Evolutionary conservation across 1,140 invertebrate species (phyloP).

Genomic region (Magallana angulata): DNA sequence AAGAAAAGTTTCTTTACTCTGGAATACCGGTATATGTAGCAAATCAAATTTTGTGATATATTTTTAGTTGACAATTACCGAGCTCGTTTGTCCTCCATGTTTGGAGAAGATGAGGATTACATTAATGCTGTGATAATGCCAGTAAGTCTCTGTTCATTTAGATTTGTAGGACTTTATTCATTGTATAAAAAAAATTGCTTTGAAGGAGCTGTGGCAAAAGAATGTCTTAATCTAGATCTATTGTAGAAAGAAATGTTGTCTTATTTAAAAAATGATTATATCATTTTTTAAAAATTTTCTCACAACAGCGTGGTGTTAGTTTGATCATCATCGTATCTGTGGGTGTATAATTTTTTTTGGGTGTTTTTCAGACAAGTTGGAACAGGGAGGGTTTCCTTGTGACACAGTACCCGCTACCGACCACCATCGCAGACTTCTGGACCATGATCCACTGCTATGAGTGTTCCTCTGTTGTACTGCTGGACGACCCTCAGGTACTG

Average conservation of each 20-base stretch:
- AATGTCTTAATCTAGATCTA: too few relatives aligned
- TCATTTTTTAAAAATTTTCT: too few relatives aligned
- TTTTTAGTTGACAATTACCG: conserved; percentile 46
- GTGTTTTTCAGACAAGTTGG: conserved; percentile 70
- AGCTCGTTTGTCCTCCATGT: background rate
- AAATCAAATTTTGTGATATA: background rate
- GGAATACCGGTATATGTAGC: too few relatives aligned
- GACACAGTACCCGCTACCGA: conserved; percentile 77
- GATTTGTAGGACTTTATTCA: background rate
- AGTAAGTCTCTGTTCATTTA: conserved; percentile 27
- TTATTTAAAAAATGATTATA: too few relatives aligned
- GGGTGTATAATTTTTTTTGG: background rate
- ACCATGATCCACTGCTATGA: conserved; percentile 76
- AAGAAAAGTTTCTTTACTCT: too few relatives aligned
- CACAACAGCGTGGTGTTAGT: too few relatives aligned
- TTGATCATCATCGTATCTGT: too few relatives aligned
- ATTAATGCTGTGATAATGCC: conserved; percentile 51
- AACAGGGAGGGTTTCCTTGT: conserved; percentile 74
- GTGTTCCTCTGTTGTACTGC: conserved; percentile 73
- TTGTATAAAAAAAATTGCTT: too few relatives aligned
- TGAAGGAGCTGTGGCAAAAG: too few relatives aligned
- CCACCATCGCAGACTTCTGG: conserved; percentile 78
- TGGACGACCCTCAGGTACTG: conserved; percentile 62
- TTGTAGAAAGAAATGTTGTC: too few relatives aligned
- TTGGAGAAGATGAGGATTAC: background rate